Evolutionary conservation across 2,797 vertebrate species (phyloP).

Genomic region (Catamblyrhynchus diadema): DNA sequence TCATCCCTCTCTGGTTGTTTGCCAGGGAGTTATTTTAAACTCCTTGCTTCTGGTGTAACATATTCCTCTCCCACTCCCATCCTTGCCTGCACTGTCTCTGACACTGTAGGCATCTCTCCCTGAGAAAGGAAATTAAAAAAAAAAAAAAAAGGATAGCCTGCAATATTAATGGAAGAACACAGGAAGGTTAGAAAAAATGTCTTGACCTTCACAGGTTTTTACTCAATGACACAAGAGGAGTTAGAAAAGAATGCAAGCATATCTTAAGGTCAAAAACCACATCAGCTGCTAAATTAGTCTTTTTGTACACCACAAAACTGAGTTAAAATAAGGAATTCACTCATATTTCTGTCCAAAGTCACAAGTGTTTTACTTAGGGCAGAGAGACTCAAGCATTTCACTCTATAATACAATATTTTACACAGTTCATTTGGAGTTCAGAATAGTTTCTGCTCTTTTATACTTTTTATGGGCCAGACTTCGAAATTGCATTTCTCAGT

Average conservation of each 20-base stretch:
- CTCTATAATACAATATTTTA: constrained; percentile 54
- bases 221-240: constrained; percentile 23
- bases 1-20: constrained; percentile 1
- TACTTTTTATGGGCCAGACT: constrained; percentile 54
- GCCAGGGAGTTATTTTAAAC: constrained; percentile 51
- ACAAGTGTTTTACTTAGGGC: constrained; percentile 15
- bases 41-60: neutral
- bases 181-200: constrained; percentile 4
- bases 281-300: constrained; percentile 42
- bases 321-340: constrained; percentile 35
- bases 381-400: constrained; percentile 59
- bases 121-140: neutral
- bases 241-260: constrained; percentile 44
- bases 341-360: neutral
- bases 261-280: constrained; percentile 55
- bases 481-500: constrained; percentile 33
- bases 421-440: constrained; percentile 71
- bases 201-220: constrained; percentile 50
- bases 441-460: constrained; percentile 58
- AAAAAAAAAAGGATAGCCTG: neutral
- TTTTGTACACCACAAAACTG: constrained; percentile 45
- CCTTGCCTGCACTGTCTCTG: constrained; percentile 9
- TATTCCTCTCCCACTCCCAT: neutral
- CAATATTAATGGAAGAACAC: constrained; percentile 37
- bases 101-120: neutral